Evolutionary conservation across 2,888 invertebrate species (phyloP), one percentile per base, ranked within the genome.

Genomic region (Pyrochroa serraticornis): DNA sequence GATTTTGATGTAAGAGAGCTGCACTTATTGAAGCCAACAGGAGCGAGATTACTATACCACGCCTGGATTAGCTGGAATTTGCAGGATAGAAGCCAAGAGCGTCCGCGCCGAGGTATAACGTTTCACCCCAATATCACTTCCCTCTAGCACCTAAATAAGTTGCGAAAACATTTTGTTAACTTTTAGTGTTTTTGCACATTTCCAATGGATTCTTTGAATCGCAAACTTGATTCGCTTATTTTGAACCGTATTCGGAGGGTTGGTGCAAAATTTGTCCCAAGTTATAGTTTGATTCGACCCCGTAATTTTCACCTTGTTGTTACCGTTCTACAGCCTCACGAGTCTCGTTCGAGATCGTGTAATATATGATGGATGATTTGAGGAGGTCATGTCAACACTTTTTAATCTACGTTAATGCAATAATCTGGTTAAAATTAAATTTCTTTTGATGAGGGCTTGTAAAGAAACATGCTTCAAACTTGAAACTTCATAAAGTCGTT

Each of bases 331-430:
- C 34, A 37, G 13, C 10, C 12, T 31, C 10, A 1, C 3, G 30
- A 8, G 14, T 13, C 34, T 8, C 34, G 34, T 7, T 37, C n/a
- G 35, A 35, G 37, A 37, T 9, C 13, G 35, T 50, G 41, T 22
- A n/a, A 3, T 41, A n/a, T 46, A 59, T 66, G 67, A 66, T 67
- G 64, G 63, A 67, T 66, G 64, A 60, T 64, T 52, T 31, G 55
- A 48, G 47, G 37, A 54, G 49, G 56, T 47, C 54, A 63, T 59
- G 62, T 57, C 60, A 65, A 65, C 65, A 63, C 56, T 64, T 68
- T 68, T 68, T 67, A 68, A 67, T 68, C 64, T 52, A 48, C 63
- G 64, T 60, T 68, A 68, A 68, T 68, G 67, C 68, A 63, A 68
- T 68, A 65, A 68, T 67, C 68, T 60, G 58, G 65, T 63, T 37